These are phyloP conservation scores for Tenualosa thibaudeaui DNA, from an alignment of 2,797 vertebrate genomes.

Conservation along the genomic window DNA sequence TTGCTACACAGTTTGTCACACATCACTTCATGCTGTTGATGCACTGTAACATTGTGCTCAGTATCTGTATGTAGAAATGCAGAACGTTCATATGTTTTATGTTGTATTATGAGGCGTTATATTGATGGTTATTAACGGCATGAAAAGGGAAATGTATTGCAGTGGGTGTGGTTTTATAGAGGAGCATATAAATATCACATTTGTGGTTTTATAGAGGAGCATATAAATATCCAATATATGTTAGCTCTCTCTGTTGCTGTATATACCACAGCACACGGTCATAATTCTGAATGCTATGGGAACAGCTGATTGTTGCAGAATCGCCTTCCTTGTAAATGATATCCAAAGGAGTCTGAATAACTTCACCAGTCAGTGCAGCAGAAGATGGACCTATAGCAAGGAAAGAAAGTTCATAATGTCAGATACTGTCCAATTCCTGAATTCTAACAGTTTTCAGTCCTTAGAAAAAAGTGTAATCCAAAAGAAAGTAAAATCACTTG, in stretches of 20 bases:
- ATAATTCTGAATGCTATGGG: constrained; percentile 5
- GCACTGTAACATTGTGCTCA: no score
- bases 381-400: not conserved
- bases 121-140: no score
- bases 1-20: no score
- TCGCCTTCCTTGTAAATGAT: not conserved
- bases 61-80: no score
- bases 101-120: no score
- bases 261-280: not conserved
- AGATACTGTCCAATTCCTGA: not conserved
- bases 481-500: not conserved
- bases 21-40: no score
- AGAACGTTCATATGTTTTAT: not conserved
- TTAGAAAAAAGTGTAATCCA: not conserved
- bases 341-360: not conserved
- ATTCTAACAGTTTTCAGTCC: not conserved
- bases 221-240: not conserved
- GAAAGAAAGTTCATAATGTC: not conserved
- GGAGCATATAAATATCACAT: no score
- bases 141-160: no score
- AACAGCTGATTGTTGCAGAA: not conserved
- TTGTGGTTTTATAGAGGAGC: not conserved
- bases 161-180: not conserved
- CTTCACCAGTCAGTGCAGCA: not conserved
- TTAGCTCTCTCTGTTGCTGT: not conserved